Conservation (phyloP, 2,888 invertebrate species). For the Plagiodera versicolora region DNA sequence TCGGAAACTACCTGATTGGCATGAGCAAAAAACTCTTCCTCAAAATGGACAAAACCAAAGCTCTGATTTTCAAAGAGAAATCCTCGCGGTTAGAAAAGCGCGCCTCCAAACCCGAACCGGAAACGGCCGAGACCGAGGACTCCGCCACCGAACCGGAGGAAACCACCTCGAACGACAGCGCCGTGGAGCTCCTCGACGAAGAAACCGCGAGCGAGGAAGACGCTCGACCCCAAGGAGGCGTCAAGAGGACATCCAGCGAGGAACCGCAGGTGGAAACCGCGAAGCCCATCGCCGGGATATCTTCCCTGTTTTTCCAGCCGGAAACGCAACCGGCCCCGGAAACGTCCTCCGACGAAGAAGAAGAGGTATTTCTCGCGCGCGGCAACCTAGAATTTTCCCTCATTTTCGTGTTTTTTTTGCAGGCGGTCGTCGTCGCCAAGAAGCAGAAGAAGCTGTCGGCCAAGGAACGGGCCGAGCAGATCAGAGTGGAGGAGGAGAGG, state of each 20-base stretch:
- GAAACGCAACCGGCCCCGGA: slow-evolving; percentile 47
- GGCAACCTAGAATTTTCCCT: background rate
- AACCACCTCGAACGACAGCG: background rate
- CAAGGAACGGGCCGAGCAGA: slow-evolving; percentile 67
- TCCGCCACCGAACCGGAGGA: background rate
- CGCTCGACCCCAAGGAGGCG: background rate
- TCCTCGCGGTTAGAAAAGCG: background rate
- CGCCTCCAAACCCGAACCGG: background rate
- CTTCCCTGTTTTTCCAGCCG: slow-evolving; percentile 32
- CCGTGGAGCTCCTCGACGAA: slow-evolving; percentile 19
- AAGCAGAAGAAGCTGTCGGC: slow-evolving; percentile 69
- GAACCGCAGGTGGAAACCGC: no score
- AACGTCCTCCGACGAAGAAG: slow-evolving; percentile 40
- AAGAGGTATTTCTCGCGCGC: slow-evolving; percentile 20
- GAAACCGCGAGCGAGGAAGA: slow-evolving; percentile 18
- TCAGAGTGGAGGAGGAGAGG: slow-evolving; percentile 68
- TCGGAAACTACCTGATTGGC: slow-evolving; percentile 35
- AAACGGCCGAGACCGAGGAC: background rate
- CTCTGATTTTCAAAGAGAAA: slow-evolving; percentile 12
- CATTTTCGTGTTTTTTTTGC: slow-evolving; percentile 3
- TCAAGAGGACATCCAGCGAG: background rate
- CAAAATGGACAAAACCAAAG: slow-evolving; percentile 30
- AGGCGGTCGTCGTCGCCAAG: slow-evolving; percentile 38
- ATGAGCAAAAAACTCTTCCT: slow-evolving; percentile 37
- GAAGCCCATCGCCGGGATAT: slow-evolving; percentile 42